phyloP scores from a whole-genome alignment of 2,888 invertebrate species.

The Cheilosia scutellata region DNA sequence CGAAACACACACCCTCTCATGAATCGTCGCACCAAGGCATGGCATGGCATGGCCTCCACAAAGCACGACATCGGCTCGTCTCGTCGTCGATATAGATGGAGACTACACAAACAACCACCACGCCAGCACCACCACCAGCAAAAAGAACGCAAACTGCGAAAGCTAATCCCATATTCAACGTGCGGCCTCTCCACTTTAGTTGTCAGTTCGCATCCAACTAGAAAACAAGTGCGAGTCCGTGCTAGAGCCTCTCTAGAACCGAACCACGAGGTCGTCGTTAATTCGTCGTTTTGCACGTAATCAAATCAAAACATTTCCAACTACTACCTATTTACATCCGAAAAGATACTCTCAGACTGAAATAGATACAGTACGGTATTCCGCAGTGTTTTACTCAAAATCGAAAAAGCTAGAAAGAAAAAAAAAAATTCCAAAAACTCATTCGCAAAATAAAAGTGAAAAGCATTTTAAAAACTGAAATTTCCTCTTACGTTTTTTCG shows the following conservation, averaged over 20 bases:
- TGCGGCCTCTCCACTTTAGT: conserved; percentile 80
- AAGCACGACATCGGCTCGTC: conserved; percentile 4
- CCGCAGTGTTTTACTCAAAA: conserved; percentile 28
- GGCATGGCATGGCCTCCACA: conserved; percentile 36
- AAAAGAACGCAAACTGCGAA: conserved; percentile 69
- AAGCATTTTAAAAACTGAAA: conserved; percentile 19
- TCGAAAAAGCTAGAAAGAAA: neutral
- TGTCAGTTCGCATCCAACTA: conserved; percentile 84
- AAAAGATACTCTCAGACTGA: conserved; percentile 3
- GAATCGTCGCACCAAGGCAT: neutral
- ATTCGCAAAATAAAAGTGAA: conserved; percentile 52
- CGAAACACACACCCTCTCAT: conserved; percentile 60
- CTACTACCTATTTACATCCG: neutral
- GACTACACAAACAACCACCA: conserved; percentile 54
- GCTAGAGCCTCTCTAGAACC: conserved; percentile 81
- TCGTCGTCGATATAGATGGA: neutral
- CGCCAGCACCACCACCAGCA: conserved; percentile 31
- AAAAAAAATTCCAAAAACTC: conserved; percentile 21
- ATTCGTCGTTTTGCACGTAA: conserved; percentile 80
- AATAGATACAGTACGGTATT: conserved; percentile 27
- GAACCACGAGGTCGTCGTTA: conserved; percentile 84
- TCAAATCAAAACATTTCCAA: conserved; percentile 42
- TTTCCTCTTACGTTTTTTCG: conserved; percentile 24
- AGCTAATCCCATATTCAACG: conserved; percentile 74
- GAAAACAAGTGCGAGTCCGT: conserved; percentile 83